A percentile compares a stretch with the other conserved stretches of the same genome.
phyloP scores from a whole-genome alignment of 2,113 vertebrate genomes.

The Archocentrus centrarchus region DNA sequence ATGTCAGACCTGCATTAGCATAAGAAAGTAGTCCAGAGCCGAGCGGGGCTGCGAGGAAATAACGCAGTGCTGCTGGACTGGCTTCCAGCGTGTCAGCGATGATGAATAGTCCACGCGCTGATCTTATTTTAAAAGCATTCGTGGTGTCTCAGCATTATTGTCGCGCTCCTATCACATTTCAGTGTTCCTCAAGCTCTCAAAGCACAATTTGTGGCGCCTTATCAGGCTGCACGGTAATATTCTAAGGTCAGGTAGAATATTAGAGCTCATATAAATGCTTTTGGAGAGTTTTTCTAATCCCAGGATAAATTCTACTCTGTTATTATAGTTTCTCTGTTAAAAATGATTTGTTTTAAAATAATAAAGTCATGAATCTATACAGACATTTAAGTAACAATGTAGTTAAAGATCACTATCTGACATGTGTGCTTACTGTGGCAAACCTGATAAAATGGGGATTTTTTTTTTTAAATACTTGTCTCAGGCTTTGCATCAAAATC shows the following conservation, averaged over 20 bases:
- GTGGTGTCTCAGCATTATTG: constrained; percentile 9
- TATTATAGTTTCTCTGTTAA: background rate
- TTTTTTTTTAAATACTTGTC: background rate
- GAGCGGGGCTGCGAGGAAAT: background rate
- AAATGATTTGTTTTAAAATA: background rate
- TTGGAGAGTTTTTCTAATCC: background rate
- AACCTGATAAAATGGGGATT: background rate
- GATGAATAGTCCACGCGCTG: constrained; percentile 22
- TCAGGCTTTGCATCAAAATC: background rate
- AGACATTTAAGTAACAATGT: background rate
- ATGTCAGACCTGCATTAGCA: constrained; percentile 90
- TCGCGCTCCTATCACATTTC: background rate
- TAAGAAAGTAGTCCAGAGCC: constrained; percentile 82
- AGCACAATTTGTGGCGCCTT: background rate
- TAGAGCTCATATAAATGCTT: rapidly evolving
- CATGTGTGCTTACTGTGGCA: background rate
- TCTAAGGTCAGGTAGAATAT: background rate
- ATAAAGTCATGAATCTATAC: no score
- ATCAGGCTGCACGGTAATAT: background rate
- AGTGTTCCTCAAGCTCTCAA: background rate
- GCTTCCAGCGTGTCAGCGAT: constrained; percentile 7
- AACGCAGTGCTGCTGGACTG: background rate
- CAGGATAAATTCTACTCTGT: background rate
- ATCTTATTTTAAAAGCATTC: constrained; percentile 26
- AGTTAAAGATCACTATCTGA: background rate